These are phyloP conservation scores for Drosophila bipectinata DNA, from an alignment of 1,140 invertebrate genomes.

Conservation along the genomic window DNA sequence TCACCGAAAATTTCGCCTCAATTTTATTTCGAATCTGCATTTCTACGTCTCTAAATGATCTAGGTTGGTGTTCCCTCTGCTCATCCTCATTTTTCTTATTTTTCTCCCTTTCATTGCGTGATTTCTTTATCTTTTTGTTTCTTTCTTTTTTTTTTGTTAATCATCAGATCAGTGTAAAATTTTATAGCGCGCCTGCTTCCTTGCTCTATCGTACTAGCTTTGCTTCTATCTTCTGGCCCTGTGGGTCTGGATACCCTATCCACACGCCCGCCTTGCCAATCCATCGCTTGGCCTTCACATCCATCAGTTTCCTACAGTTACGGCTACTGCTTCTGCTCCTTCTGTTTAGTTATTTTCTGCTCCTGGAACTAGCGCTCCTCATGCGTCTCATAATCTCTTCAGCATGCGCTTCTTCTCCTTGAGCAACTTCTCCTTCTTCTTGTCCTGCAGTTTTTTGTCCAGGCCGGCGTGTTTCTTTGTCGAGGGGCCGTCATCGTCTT, in stretches of 20 bases:
- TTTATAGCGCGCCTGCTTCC: conserved; percentile 57
- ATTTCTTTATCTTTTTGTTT: conserved; percentile 5
- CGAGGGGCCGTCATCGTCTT: conserved; percentile 88
- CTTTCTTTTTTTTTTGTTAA: conserved; percentile 12
- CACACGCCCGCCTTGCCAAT: conserved; percentile 13
- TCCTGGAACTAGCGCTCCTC: conserved; percentile 11
- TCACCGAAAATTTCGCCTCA: conserved; percentile 15
- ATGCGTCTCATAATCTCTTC: conserved; percentile 92
- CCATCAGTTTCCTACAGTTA: conserved; percentile 4
- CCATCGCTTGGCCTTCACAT: conserved; percentile 8
- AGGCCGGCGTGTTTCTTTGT: conserved; percentile 91
- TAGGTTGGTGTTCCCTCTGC: conserved; percentile 9
- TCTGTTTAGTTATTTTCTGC: not conserved
- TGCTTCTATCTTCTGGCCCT: conserved; percentile 19
- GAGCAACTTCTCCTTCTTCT: conserved; percentile 90
- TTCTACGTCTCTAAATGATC: conserved; percentile 1
- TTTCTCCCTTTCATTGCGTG: not conserved
- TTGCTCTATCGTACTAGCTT: conserved; percentile 18
- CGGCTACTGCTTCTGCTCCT: conserved; percentile 21
- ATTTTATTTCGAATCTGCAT: conserved; percentile 17
- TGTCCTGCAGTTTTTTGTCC: conserved; percentile 91
- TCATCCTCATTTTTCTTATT: not conserved
- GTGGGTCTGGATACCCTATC: not conserved
- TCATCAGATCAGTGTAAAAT: conserved; percentile 63
- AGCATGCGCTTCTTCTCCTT: conserved; percentile 95